phyloP scores from a whole-genome alignment of 2,888 invertebrate genomes.

The Drosophila anomelani region DNA sequence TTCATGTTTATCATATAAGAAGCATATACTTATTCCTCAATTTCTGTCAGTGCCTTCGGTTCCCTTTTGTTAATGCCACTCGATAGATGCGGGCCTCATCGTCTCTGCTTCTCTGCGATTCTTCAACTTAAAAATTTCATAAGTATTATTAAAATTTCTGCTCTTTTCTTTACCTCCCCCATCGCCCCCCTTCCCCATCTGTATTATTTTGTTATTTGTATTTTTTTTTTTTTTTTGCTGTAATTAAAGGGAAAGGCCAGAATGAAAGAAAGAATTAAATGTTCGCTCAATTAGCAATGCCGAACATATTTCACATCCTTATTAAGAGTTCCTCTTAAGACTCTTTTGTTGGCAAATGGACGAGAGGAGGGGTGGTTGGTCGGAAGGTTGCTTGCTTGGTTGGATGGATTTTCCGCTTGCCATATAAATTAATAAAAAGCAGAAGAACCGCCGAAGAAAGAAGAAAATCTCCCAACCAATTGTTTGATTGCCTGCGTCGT shows the following conservation, averaged over 20 bases:
- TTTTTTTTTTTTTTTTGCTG: slow-evolving; percentile 12
- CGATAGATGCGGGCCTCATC: slow-evolving; percentile 53
- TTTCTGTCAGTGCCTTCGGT: not conserved
- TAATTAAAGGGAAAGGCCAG: slow-evolving; percentile 40
- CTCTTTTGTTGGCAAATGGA: slow-evolving; percentile 35
- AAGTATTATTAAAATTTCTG: slow-evolving; percentile 29
- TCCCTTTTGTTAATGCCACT: slow-evolving; percentile 9
- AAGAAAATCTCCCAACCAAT: slow-evolving; percentile 24
- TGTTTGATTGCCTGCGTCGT: slow-evolving; percentile 29
- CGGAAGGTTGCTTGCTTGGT: slow-evolving; percentile 3
- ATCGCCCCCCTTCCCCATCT: not conserved
- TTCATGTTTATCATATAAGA: not conserved
- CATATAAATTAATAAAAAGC: slow-evolving; percentile 61
- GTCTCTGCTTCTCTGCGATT: slow-evolving; percentile 51
- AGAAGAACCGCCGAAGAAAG: slow-evolving; percentile 8
- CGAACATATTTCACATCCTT: slow-evolving; percentile 74
- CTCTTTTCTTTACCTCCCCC: not conserved
- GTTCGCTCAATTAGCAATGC: slow-evolving; percentile 71
- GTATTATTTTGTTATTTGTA: not conserved
- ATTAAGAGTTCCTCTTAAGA: slow-evolving; percentile 56
- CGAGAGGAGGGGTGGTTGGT: not conserved
- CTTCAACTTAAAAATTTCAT: slow-evolving; percentile 58
- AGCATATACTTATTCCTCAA: too few relatives aligned
- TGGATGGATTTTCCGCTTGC: slow-evolving; percentile 50
- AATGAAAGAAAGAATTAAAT: slow-evolving; percentile 33